Conservation (phyloP, 2,797 vertebrate species). For the Anguilla megastoma region DNA sequence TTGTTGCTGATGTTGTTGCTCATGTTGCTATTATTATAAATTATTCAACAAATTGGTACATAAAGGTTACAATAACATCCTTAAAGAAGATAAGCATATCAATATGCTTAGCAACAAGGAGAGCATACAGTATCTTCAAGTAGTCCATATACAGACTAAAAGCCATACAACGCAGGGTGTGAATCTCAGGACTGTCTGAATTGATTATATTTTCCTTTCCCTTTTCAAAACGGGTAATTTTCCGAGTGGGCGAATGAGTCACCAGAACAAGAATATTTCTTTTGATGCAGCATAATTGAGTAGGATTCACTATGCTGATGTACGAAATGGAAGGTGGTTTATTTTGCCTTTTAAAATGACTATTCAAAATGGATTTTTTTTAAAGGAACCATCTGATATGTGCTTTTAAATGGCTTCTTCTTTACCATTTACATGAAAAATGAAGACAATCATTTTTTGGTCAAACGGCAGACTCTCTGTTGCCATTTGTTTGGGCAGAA, state of each 20-base stretch:
- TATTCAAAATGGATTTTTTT: neutral
- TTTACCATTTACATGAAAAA: conserved; percentile 26
- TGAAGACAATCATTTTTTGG: conserved; percentile 26
- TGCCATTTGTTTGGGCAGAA: neutral
- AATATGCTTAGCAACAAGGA: neutral
- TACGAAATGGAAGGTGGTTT: conserved; percentile 10
- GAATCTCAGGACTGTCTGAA: neutral
- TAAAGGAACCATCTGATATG: conserved; percentile 22
- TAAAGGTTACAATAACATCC: conserved; percentile 3
- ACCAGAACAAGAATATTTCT: conserved; percentile 13
- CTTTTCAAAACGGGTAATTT: conserved; percentile 20
- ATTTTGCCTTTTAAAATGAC: conserved; percentile 10
- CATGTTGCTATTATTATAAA: neutral
- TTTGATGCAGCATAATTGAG: conserved; percentile 23
- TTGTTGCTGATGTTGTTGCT: neutral
- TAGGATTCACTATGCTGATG: neutral
- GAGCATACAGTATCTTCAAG: neutral
- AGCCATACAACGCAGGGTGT: neutral
- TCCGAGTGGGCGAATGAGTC: conserved; percentile 12
- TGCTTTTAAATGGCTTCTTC: conserved; percentile 22
- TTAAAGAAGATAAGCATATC: neutral
- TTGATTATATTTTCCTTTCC: neutral
- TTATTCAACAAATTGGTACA: neutral
- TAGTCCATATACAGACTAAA: neutral
- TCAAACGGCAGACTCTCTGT: conserved; percentile 12